Evolutionary conservation across 2,113 vertebrate genomes (phyloP), one percentile per base, ranked within the genome.

Genomic region (Proteles cristata): DNA sequence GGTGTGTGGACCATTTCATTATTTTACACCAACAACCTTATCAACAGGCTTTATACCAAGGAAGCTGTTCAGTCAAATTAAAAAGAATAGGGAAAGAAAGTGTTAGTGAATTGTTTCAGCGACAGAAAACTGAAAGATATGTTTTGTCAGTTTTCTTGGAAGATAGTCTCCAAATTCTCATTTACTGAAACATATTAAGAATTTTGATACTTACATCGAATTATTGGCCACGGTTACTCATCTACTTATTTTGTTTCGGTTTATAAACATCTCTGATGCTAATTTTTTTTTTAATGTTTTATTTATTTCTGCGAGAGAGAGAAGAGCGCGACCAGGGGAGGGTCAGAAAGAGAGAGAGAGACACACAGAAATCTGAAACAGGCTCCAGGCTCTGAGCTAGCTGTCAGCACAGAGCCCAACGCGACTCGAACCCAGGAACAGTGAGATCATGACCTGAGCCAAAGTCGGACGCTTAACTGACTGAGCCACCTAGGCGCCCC

Each of bases 11-110:
- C 39, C 39, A 66, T 68, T 96, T 68, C 61, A 88, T 89, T 85
- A 95, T 85, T 93, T 95, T 87, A 88, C 93, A 45, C 61, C 45
- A 91, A 84, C 39, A 77, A 95, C 14, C 48, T 95, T 93, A 89
- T 68, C 86, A 93, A 43, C 35, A 68, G 80, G 63, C 21, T 95
- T 84, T 91, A 74, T 93, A 95, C 88, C 21, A 85, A 97, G 63
- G 55, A 79, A 94, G 16, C 17, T 94, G 58, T 88, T 97, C 11
- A 21, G 17, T n/a, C 73, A 94, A 93, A 94, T 95, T 93, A 14
- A 84, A 97, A 92, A 82, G 12, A 55, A 84, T 7, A 87, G 50
- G 17, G 53, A 61, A 85, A 74, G 39, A 74, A 68, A 19, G 16
- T 66, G 39, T 82, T 53, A 63, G 53, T 82, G 26, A 88, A 76